phyloP scores from a whole-genome alignment of 2,113 vertebrate species.

The Rynchops niger region DNA sequence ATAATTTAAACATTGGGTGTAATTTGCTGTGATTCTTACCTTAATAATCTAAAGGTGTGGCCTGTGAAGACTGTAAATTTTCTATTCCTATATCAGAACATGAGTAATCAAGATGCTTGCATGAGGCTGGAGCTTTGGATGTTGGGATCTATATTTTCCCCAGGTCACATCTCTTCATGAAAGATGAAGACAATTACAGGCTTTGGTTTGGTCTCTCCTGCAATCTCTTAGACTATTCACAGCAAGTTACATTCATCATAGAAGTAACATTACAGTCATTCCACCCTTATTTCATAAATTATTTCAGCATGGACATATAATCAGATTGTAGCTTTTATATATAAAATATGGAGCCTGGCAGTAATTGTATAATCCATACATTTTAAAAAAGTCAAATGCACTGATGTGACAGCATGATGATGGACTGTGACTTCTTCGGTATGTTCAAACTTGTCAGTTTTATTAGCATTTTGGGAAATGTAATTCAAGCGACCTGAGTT shows the following conservation, averaged over 20 bases:
- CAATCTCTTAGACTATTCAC: not conserved
- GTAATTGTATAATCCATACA: constrained; percentile 67
- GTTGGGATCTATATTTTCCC: constrained; percentile 26
- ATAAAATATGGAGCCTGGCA: constrained; percentile 55
- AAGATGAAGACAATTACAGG: constrained; percentile 45
- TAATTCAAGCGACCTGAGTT: constrained; percentile 12
- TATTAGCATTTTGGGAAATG: constrained; percentile 58
- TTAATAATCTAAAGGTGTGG: not conserved
- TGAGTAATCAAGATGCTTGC: not conserved
- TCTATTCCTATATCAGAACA: not conserved
- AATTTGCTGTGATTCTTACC: not conserved
- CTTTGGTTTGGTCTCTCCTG: constrained; percentile 11
- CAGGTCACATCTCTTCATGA: constrained; percentile 32
- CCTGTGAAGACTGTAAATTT: not conserved
- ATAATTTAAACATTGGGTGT: not conserved
- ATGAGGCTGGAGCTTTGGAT: not conserved
- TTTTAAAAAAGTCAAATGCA: constrained; percentile 38
- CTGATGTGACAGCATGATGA: constrained; percentile 13
- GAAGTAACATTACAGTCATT: constrained; percentile 42
- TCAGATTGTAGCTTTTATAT: constrained; percentile 63
- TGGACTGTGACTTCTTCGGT: constrained; percentile 53
- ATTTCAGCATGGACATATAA: constrained; percentile 32
- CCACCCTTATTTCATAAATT: constrained; percentile 58
- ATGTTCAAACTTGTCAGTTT: constrained; percentile 60
- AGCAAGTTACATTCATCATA: constrained; percentile 44